Evolutionary conservation across 2,113 vertebrate species (phyloP).

Genomic region (Tichodroma muraria): DNA sequence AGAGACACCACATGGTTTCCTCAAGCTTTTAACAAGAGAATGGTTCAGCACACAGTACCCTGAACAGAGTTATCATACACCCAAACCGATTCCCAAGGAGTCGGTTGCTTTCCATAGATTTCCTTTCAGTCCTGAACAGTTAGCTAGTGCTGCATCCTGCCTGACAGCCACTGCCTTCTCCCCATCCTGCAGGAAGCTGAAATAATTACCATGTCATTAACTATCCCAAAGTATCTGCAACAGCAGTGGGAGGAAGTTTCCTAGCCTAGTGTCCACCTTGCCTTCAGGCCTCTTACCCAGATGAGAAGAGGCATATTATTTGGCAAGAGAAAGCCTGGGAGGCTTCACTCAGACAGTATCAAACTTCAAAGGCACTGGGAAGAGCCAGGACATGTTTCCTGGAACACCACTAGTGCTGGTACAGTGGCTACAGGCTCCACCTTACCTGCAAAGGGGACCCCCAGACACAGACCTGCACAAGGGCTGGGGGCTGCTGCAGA

Average conservation of each 20-base stretch:
- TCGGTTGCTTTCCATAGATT: not conserved
- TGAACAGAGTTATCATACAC: not conserved
- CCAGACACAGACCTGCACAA: not conserved
- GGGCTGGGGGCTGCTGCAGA: not conserved
- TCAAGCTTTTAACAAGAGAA: not conserved
- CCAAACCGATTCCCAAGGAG: not conserved
- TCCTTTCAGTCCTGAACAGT: not conserved
- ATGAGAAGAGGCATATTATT: not conserved
- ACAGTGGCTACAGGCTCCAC: not conserved
- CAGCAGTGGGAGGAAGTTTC: not conserved
- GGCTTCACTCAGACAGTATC: not conserved
- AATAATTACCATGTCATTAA: not conserved
- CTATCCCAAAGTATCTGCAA: not conserved
- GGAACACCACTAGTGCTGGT: not conserved
- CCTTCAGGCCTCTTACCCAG: constrained; percentile 5
- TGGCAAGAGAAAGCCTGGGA: not conserved
- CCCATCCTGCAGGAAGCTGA: not conserved
- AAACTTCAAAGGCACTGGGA: constrained; percentile 14
- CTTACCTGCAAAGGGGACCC: not conserved
- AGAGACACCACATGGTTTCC: not conserved
- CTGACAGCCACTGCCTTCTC: not conserved
- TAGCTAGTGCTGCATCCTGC: not conserved
- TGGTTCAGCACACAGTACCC: not conserved
- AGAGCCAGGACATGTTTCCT: constrained; percentile 13
- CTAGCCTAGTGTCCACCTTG: not conserved